Base-by-base conservation (phyloP, 1,140 invertebrate genomes). In the Lasioglossum baleicum region DNA sequence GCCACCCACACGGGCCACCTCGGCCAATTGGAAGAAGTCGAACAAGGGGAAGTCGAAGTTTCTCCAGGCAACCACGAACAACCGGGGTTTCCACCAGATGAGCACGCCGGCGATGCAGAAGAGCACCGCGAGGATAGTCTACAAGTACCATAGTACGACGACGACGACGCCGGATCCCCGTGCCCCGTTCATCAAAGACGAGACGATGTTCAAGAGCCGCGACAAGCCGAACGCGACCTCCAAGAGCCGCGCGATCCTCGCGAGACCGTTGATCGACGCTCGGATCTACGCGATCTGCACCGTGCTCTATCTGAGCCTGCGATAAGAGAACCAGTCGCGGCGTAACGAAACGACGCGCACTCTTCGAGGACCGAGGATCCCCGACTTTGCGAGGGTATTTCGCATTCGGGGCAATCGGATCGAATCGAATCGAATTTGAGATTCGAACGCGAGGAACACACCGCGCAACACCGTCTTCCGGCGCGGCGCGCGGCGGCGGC, bases 1-100 rank as follows among this genome's bases (percentile, higher is more conserved):
- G 53, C 92, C 93, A 60, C 92, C 94, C 53, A 94, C 92, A 1
- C 92, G 92, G 7, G 92, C 94, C 26, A 95, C 94, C 15, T 94
- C 94, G 44, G 60, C 93, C 4, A 94, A 80, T 63, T 84, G 82
- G 87, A 90, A 87, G 60, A 89, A 88, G 75, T 67, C 72, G 68
- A 88, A 88, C 87, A 88, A 87, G 71, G 87, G 77, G 48, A 90
- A 85, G 74, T 88, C 86, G n/a, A 90, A 88, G 84, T 80, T 83
- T 42, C 82, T 75, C 8, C 86, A 87, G 71, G 87, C 85, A 40
- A 90, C 90, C 42, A 89, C 88, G 60, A 82, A 87, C 66, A 89
- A 89, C 84, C 85, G 87, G 26, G 61, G 85, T 74, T 90, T 85
- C 75, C 84, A 91, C 66, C 90, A 90, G 80, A 81, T 89, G 85